These are phyloP conservation scores for Lanistes nyassanus DNA, from an alignment of 1,140 invertebrate genomes.

Conservation along the genomic window DNA sequence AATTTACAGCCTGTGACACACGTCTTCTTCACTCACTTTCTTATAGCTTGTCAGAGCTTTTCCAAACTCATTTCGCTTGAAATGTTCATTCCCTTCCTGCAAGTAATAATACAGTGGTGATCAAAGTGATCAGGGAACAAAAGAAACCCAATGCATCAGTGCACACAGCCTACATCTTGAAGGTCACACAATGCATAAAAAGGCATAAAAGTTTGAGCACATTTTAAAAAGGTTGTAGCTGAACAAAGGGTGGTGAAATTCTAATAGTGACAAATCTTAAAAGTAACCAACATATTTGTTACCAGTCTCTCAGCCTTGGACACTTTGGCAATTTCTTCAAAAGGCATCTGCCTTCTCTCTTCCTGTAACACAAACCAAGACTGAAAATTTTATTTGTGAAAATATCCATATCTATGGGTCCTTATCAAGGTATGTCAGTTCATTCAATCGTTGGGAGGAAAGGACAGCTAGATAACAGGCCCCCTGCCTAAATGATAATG, in stretches of 20 bases:
- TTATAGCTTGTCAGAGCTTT: slow-evolving; percentile 39
- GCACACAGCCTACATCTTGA: background rate
- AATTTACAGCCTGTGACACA: background rate
- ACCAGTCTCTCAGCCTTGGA: slow-evolving; percentile 29
- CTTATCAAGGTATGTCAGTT: too few relatives aligned
- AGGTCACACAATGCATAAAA: background rate
- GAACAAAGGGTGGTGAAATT: too few relatives aligned
- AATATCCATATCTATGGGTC: too few relatives aligned
- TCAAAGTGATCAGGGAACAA: too few relatives aligned
- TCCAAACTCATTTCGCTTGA: slow-evolving; percentile 10
- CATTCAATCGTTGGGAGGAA: too few relatives aligned
- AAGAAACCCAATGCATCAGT: too few relatives aligned
- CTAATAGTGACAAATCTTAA: too few relatives aligned
- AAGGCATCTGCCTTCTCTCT: slow-evolving; percentile 28
- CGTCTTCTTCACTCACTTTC: slow-evolving; percentile 30
- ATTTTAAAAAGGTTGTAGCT: too few relatives aligned
- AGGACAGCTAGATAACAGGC: too few relatives aligned
- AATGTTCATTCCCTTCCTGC: slow-evolving; percentile 37
- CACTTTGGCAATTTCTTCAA: slow-evolving; percentile 35
- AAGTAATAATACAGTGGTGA: slow-evolving; percentile 22
- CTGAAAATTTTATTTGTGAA: too few relatives aligned
- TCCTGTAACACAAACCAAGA: slow-evolving; percentile 25
- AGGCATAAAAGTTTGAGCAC: too few relatives aligned
- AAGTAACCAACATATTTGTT: slow-evolving; percentile 4
- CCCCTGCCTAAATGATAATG: too few relatives aligned